Percentiles rank a stretch among this genome's conserved stretches.
Evolutionary conservation across 2,888 invertebrate species (phyloP).

Genomic region (Clusia tigrina): DNA sequence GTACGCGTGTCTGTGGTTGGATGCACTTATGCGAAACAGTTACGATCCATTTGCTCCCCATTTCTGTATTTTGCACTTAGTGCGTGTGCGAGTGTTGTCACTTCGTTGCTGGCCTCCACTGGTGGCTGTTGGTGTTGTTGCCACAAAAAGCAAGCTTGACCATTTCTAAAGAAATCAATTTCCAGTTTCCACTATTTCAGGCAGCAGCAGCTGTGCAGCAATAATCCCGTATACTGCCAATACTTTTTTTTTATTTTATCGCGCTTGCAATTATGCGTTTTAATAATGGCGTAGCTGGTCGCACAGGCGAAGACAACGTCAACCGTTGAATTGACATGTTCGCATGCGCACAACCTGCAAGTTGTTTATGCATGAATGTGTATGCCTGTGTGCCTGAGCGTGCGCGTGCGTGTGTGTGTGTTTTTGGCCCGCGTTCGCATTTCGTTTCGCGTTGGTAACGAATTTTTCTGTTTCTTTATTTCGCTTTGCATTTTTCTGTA

Average conservation of each 20-base stretch:
- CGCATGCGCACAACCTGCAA: conserved; percentile 7
- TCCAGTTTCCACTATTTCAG: not conserved
- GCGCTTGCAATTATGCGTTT: not conserved
- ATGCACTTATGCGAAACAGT: conserved; percentile 54
- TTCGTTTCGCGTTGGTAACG: not conserved
- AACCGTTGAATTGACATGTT: conserved; percentile 1
- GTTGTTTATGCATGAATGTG: not conserved
- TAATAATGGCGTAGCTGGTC: too few species aligned
- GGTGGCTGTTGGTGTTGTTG: conserved; percentile 9
- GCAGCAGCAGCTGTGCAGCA: too few species aligned
- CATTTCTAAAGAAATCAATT: not conserved
- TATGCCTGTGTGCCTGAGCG: too few species aligned
- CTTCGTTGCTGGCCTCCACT: not conserved
- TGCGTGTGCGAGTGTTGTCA: not conserved
- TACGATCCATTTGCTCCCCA: conserved; percentile 51
- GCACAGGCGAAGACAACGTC: not conserved
- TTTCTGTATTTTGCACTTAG: conserved; percentile 20
- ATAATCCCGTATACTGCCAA: too few species aligned
- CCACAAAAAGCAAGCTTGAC: not conserved
- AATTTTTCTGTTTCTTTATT: not conserved
- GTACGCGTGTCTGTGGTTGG: conserved; percentile 26
- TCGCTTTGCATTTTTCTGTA: not conserved
- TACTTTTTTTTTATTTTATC: not conserved
- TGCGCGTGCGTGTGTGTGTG: too few species aligned
- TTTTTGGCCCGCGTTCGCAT: not conserved